Percentiles rank a stretch among this genome's conserved stretches.
These are phyloP conservation scores for Spinibarbus caldwelli DNA, from an alignment of 2,797 vertebrate genomes.

Conservation along the genomic window DNA sequence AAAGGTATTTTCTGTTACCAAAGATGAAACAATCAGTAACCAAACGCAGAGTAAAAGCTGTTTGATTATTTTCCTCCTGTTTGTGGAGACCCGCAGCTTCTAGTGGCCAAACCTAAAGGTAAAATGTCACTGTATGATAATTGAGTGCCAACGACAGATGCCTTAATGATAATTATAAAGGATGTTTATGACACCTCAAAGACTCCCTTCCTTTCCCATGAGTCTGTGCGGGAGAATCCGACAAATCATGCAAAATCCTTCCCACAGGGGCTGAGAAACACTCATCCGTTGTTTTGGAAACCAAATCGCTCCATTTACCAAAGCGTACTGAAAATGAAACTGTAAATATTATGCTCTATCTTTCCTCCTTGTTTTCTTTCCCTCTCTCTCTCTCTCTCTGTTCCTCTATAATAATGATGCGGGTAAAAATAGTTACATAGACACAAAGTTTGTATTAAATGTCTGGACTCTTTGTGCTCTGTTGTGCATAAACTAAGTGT, in stretches of 20 bases:
- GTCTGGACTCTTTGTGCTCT: slow-evolving; percentile 84
- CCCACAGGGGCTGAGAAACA: slow-evolving; percentile 60
- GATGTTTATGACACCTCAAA: slow-evolving; percentile 69
- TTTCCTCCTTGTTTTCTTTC: slow-evolving; percentile 4
- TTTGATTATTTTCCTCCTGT: slow-evolving; percentile 44
- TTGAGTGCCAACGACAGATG: slow-evolving; percentile 95
- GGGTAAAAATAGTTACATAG: slow-evolving; percentile 88
- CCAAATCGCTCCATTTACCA: slow-evolving; percentile 47
- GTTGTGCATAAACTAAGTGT: slow-evolving; percentile 83
- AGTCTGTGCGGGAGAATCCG: slow-evolving; percentile 69
- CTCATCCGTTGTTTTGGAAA: slow-evolving; percentile 66
- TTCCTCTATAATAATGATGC: slow-evolving; percentile 83
- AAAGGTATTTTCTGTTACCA: slow-evolving; percentile 55
- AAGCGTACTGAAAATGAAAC: slow-evolving; percentile 68
- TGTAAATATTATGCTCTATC: slow-evolving; percentile 75
- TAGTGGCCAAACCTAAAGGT: slow-evolving; percentile 82
- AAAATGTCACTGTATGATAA: slow-evolving; percentile 82
- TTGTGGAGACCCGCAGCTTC: slow-evolving; percentile 63
- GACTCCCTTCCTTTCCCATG: slow-evolving; percentile 58
- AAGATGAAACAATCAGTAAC: slow-evolving; percentile 64
- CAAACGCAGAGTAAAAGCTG: slow-evolving; percentile 52
- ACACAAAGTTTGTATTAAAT: slow-evolving; percentile 82
- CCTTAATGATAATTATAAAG: slow-evolving; percentile 90
- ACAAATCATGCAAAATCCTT: slow-evolving; percentile 56
- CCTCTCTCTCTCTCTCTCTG: slow-evolving; percentile 55